Evolutionary conservation across 2,888 invertebrate species (phyloP), one percentile per base, ranked within the genome.

Genomic region (Xanthia togata): DNA sequence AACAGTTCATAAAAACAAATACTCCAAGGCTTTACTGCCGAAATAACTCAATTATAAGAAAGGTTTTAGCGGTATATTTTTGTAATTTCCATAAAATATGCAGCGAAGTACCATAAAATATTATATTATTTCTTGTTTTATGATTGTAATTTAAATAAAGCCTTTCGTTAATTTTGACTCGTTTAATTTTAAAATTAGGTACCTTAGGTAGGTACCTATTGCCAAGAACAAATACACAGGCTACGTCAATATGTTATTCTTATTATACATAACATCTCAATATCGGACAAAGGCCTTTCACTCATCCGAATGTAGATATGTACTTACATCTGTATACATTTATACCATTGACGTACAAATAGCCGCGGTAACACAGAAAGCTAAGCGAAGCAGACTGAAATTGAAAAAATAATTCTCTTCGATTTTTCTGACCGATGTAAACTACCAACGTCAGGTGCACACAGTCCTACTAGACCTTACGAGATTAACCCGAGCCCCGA

Each of bases 321-420:
- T 44, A 67, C 62, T 35, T 44, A 70, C 38, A 69, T 44, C 26
- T 44, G 26, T 44, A 55, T 47, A 60, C 38, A 57, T 64, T 55
- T 64, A 55, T 35, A n/a, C 31, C 41, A 71, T 64, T 69, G 80
- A 76, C 55, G 62, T 78, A 50, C 41, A 72, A 64, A 60, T 20
- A 57, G 62, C 44, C 35, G 60, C 62, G 60, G 77, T 82, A 67
- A 41, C 53, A 65, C 60, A 20, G 41, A 65, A 11, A 65, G 47
- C 68, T 47, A 41, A 55, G 31, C 76, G 57, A 55, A 31, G n/a
- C 55, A 50, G 23, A 35, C 65, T 60, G 65, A 60, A 77, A 80
- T 82, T 55, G 38, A 50, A 82, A 82, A 82, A 67, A 55, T 77
- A 77, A 82, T 77, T 65, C 65, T 57, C 38, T 50, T 50, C 14